Evolutionary conservation across 2,113 vertebrate genomes (phyloP).

Genomic region (Orycteropus afer): DNA sequence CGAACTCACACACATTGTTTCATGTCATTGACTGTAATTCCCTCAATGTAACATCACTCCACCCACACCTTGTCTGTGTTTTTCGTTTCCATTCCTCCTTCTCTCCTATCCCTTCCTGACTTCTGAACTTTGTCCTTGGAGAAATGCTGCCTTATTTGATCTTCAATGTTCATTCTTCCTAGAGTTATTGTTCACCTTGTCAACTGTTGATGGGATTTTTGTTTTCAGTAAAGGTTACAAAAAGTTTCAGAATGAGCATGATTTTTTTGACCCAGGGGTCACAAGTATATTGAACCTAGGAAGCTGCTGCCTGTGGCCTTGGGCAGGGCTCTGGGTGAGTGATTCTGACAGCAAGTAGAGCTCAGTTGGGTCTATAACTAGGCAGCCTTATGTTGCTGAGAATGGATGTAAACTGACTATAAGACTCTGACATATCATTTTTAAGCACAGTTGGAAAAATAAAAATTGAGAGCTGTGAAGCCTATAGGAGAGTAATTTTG

Average conservation of each 20-base stretch:
- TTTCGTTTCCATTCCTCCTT: no score
- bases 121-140: no score
- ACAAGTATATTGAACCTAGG: background rate
- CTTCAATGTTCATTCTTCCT: no score
- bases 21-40: no score
- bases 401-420: background rate
- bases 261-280: background rate
- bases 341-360: background rate
- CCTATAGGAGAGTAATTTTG: background rate
- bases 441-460: constrained; percentile 41
- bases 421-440: constrained; percentile 18
- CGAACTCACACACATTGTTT: no score
- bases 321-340: background rate
- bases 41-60: no score
- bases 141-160: no score
- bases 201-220: background rate
- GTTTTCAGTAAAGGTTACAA: constrained; percentile 49
- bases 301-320: background rate
- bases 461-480: background rate
- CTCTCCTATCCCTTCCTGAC: no score
- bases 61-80: no score
- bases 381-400: background rate
- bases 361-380: background rate
- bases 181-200: no score
- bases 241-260: background rate